These are phyloP conservation scores for Dinomys branickii DNA, from an alignment of 2,113 vertebrate genomes.

Conservation along the genomic window DNA sequence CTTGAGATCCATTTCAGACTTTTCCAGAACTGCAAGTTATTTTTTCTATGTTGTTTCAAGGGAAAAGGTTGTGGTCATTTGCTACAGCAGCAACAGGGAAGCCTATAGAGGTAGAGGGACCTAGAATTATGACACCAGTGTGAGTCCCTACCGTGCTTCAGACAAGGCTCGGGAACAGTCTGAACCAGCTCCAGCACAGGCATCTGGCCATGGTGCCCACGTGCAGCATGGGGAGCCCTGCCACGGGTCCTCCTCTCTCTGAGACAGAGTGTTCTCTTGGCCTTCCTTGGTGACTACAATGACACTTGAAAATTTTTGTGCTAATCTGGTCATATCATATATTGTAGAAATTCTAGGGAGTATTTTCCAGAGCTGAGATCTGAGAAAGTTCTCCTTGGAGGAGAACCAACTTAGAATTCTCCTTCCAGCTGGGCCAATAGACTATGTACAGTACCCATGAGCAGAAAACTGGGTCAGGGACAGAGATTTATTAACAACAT, in stretches of 20 bases:
- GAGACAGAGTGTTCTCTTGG: accelerated
- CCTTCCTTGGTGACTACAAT: accelerated
- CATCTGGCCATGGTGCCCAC: accelerated
- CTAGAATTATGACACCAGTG: accelerated
- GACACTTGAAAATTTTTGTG: neutral
- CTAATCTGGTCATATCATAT: neutral
- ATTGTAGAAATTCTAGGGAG: neutral
- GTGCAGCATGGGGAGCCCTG: accelerated
- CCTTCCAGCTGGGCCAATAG: accelerated
- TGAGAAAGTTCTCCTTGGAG: neutral
- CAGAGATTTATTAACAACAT: neutral
- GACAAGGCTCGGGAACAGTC: neutral
- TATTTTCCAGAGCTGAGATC: neutral
- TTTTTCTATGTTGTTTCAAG: neutral
- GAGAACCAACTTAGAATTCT: neutral
- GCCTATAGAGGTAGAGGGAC: neutral
- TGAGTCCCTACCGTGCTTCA: neutral
- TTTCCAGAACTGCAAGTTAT: neutral
- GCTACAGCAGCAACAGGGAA: neutral
- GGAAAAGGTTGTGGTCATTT: neutral
- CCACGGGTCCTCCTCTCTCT: neutral
- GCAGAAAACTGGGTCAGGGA: neutral
- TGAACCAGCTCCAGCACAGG: accelerated
- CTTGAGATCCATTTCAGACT: neutral
- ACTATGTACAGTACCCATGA: accelerated